These are phyloP conservation scores for Plebejus argus DNA, from an alignment of 2,888 invertebrate genomes.

Conservation along the genomic window DNA sequence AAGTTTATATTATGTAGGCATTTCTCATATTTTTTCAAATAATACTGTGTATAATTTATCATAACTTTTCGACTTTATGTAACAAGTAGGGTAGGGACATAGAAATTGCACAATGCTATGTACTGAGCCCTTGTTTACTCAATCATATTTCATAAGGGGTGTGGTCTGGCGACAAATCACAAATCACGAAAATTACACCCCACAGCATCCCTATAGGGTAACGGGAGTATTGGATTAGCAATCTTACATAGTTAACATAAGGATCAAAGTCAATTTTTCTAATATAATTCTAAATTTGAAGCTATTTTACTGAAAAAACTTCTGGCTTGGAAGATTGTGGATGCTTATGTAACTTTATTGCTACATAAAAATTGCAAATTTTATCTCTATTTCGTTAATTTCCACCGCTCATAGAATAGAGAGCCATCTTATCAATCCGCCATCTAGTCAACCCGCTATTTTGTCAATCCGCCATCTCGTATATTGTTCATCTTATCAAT, in stretches of 20 bases:
- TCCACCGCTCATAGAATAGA: no score
- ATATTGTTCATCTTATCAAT: neutral
- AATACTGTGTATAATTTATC: no score
- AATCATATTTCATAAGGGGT: conserved; percentile 27
- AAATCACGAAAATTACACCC: neutral
- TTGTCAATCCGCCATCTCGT: neutral
- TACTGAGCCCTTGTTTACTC: neutral
- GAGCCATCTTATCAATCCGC: neutral
- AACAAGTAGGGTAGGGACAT: neutral
- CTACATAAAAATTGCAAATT: no score
- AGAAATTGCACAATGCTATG: neutral
- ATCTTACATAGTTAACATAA: neutral
- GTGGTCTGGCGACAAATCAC: conserved; percentile 26
- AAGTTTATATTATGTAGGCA: no score
- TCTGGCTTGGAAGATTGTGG: no score
- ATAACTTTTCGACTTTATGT: no score
- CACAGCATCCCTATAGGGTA: conserved; percentile 31
- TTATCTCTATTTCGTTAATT: no score
- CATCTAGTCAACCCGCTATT: neutral
- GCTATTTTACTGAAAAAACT: no score
- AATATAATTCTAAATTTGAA: no score
- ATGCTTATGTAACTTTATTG: no score
- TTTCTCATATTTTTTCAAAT: no score
- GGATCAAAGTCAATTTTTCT: neutral
- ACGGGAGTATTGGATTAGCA: neutral